phyloP scores from a whole-genome alignment of 1,140 invertebrate species.

The Orius insidiosus region DNA sequence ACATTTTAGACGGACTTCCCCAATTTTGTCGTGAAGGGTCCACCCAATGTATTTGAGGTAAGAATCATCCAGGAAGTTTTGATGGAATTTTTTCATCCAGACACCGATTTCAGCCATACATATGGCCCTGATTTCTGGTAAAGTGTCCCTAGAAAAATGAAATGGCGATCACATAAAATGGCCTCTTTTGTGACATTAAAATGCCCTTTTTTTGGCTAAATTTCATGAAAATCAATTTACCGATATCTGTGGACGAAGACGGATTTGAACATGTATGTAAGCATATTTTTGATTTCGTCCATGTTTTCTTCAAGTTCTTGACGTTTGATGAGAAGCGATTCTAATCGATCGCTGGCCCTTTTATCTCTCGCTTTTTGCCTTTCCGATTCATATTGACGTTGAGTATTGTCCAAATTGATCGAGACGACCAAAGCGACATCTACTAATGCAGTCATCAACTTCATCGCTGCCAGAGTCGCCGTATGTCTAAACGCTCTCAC shows the following conservation, averaged over 20 bases:
- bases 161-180: neutral
- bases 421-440: constrained; percentile 92
- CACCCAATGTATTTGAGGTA: constrained; percentile 99
- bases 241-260: constrained; percentile 96
- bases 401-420: constrained; percentile 92
- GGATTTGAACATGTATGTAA: constrained; percentile 98
- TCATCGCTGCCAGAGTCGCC: constrained; percentile 97
- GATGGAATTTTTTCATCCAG: constrained; percentile 99
- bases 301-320: constrained; percentile 97
- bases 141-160: constrained; percentile 57
- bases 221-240: constrained; percentile 24
- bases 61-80: constrained; percentile 93
- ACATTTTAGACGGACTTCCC: constrained; percentile 42
- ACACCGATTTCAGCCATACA: constrained; percentile 98
- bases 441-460: constrained; percentile 96
- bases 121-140: constrained; percentile 92
- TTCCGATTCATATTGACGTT: constrained; percentile 94
- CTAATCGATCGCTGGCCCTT: constrained; percentile 64
- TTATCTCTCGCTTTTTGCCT: constrained; percentile 69
- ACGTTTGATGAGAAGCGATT: constrained; percentile 77
- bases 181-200: neutral
- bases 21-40: constrained; percentile 93
- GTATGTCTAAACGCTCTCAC: constrained; percentile 97
- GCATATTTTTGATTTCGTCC: constrained; percentile 98
- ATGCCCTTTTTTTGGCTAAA: too few species aligned